phyloP scores from a whole-genome alignment of 1,140 invertebrate genomes.

The Galendromus occidentalis region DNA sequence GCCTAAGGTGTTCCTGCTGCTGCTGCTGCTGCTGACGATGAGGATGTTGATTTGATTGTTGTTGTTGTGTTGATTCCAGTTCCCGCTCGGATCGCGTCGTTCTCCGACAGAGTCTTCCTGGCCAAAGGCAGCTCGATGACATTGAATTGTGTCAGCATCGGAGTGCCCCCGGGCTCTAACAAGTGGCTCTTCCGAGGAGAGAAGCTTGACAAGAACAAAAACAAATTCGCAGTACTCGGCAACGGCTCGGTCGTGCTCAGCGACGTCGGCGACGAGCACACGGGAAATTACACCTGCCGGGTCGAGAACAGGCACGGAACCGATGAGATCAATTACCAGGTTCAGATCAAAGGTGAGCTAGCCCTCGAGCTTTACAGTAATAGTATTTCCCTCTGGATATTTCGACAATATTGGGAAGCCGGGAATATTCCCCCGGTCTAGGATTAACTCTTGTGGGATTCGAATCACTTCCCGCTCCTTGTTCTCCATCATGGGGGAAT shows the following conservation, averaged over 20 bases:
- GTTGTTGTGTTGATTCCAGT: conserved; percentile 14
- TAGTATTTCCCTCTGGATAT: no score
- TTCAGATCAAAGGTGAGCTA: conserved; percentile 18
- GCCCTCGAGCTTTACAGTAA: not conserved
- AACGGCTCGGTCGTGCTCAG: conserved; percentile 19
- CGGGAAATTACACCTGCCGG: conserved; percentile 21
- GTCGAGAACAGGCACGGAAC: conserved; percentile 21
- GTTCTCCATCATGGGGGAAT: no score
- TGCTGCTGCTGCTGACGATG: no score
- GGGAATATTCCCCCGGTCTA: no score
- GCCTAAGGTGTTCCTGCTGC: no score
- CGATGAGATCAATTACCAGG: conserved; percentile 20
- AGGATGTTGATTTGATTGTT: no score
- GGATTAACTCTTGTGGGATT: no score
- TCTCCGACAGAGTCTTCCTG: conserved; percentile 17
- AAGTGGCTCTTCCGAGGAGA: conserved; percentile 19
- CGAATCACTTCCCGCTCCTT: no score
- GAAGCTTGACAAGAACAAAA: conserved; percentile 14
- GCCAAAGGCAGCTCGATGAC: conserved; percentile 17
- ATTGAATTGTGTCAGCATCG: conserved; percentile 20
- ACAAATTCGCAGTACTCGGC: conserved; percentile 14
- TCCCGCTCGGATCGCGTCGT: conserved; percentile 21
- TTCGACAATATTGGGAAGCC: no score
- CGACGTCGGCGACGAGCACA: conserved; percentile 17
- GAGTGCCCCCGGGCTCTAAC: conserved; percentile 20